Conservation (phyloP, 2,888 invertebrate genomes). For the Loripinus fragilis region DNA sequence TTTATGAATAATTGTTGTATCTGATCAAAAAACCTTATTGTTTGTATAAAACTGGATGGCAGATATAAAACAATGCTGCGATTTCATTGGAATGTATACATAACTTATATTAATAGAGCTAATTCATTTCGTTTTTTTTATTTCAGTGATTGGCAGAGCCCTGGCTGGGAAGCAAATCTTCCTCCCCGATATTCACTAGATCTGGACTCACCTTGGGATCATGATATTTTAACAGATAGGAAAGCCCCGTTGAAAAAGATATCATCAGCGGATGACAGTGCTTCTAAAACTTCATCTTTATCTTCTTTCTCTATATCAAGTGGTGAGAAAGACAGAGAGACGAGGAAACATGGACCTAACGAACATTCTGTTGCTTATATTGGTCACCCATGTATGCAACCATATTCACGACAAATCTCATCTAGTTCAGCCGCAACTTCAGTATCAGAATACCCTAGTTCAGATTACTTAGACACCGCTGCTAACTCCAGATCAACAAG, state of each 20-base stretch:
- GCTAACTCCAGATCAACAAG: conserved; percentile 25
- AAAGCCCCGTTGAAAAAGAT: background rate
- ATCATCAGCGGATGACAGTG: conserved; percentile 42
- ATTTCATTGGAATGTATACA: no score
- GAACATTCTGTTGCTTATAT: background rate
- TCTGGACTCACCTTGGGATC: background rate
- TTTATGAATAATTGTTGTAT: no score
- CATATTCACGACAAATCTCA: background rate
- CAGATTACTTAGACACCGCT: conserved; percentile 33
- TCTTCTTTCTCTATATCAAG: conserved; percentile 48
- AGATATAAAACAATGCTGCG: no score
- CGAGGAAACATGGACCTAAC: no score
- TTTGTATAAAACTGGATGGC: no score
- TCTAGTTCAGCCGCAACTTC: background rate
- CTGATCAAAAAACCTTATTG: no score
- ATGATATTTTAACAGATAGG: background rate
- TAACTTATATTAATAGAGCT: no score
- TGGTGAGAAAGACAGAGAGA: conserved; percentile 36
- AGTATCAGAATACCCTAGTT: background rate
- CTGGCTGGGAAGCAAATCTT: background rate
- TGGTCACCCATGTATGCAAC: background rate
- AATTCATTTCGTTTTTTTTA: background rate
- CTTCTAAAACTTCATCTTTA: conserved; percentile 40
- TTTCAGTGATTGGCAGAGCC: background rate
- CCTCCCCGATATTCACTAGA: conserved; percentile 7